Base-by-base conservation (phyloP, 2,888 invertebrate genomes). In the Pycnomerus fuliginosus region DNA sequence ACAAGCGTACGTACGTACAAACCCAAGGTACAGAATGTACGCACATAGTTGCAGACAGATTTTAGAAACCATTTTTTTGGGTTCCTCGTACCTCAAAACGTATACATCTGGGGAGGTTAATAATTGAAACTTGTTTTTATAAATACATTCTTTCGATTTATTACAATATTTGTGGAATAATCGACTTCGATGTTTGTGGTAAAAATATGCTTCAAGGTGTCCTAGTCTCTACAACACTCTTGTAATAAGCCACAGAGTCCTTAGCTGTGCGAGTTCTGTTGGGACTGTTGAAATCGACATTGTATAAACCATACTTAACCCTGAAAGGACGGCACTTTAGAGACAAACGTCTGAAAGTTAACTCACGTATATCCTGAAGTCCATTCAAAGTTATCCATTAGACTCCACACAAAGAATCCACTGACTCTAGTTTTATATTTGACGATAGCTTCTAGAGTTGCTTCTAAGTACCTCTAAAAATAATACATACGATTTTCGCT, bases 221-320 rank as follows among this genome's bases (percentile, higher is more conserved):
- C 34, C 48, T 27, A 27, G 4, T 27, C 10, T 8, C 56, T 55
- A 42, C 52, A 37, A 83, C 71, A 30, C 76, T 67, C 53, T 76
- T 77, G 65, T 77, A 80, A 55, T 79, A 74, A 25, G 67, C 59
- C 0, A 77, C 78, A 0, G 87, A 88, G 25, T 76, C 75, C 63
- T 86, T 84, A 0, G 83, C 77, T 0, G 76, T 80, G 52, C 88
- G 75, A 1, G 77, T 74, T 48, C 80, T 77, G 0, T 76, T 71
- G 0, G 77, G 73, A 54, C 77, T 78, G 2, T 71, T 64, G 62
- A 84, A 85, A 62, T 89, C 80, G 0, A 88, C 84, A 56, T 79
- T 74, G 55, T 81, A 83, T 0, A 89, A 56, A 3, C 89, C 89
- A 67, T 84, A 87, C 62, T 76, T 79, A 52, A 78, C 76, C 7